These are phyloP conservation scores for Saccopteryx leptura DNA, from an alignment of 2,113 vertebrate genomes.

Conservation along the genomic window DNA sequence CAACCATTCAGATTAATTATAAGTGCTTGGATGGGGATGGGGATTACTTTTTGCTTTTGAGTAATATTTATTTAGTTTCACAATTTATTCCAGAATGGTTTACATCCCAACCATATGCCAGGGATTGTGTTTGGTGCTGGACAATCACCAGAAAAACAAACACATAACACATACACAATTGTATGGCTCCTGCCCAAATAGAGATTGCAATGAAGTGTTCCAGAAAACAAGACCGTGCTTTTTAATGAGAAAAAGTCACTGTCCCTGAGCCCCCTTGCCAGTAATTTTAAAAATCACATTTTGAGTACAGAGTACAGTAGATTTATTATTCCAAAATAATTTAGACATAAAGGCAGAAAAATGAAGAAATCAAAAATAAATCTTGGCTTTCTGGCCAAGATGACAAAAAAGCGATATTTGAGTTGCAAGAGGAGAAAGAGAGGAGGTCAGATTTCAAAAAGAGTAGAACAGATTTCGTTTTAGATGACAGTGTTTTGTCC, in stretches of 20 bases:
- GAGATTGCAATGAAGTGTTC: neutral
- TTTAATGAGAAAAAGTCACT: neutral
- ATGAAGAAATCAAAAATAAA: neutral
- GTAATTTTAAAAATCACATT: constrained; percentile 20
- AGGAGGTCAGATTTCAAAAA: neutral
- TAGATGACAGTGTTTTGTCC: neutral
- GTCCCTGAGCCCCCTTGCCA: neutral
- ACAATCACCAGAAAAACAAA: neutral
- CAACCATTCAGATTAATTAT: neutral
- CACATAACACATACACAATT: too few species aligned
- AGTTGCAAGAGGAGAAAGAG: neutral
- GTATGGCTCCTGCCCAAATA: too few species aligned
- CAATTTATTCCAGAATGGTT: neutral
- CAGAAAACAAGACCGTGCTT: neutral
- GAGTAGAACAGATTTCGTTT: neutral
- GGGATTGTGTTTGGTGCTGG: neutral
- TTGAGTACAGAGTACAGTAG: neutral
- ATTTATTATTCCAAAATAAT: neutral
- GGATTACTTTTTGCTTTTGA: neutral
- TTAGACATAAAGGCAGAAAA: neutral
- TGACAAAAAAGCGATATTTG: neutral
- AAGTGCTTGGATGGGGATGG: neutral
- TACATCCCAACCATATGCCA: neutral
- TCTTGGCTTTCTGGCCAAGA: neutral
- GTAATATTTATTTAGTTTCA: neutral